Evolutionary conservation across 1,140 invertebrate species (phyloP), one percentile per base, ranked within the genome.

Genomic region (Zophobas morio): DNA sequence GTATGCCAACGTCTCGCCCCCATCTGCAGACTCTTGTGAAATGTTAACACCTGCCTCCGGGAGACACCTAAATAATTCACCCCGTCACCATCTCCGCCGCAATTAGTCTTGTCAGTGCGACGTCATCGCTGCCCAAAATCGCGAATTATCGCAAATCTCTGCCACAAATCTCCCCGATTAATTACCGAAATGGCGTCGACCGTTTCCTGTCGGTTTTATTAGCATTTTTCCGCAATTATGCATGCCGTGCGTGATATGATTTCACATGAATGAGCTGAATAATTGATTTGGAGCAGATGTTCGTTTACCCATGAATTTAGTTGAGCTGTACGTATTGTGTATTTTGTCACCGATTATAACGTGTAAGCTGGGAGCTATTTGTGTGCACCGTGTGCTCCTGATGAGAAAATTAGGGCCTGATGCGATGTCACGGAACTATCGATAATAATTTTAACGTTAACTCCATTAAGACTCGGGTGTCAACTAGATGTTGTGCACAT

Each of bases 251-350:
- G 71, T 53, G 51, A 46, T 74, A 54, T 51, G 51, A 54, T 56
- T 74, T 74, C 54, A 57, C 71, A 54, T 74, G 54, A 46, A 74
- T 56, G 20, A 46, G 54, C 51, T 74, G 71, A 74, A 74, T 74
- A 74, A 53, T 74, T 74, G 47, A 74, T 54, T 74, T 54, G 35
- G 47, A 74, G 54, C 71, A 74, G 71, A 74, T 74, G 71, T 74
- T 74, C 47, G 47, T 54, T 74, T 54, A 56, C 71, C 39, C 71
- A 74, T 54, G 71, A 54, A 74, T 53, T 54, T 74, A 60, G 60
- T 66, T 40, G 60, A 66, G 60, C 60, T 39, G 56, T 66, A 66
- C 60, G 60, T 66, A 66, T 66, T 66, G 60, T 66, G 60, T 66
- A 66, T 66, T 66, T 66, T 66, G 60, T 66, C 60, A 66, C 60